phyloP scores from a whole-genome alignment of 2,113 vertebrate genomes.

The Fukomys damarensis region DNA sequence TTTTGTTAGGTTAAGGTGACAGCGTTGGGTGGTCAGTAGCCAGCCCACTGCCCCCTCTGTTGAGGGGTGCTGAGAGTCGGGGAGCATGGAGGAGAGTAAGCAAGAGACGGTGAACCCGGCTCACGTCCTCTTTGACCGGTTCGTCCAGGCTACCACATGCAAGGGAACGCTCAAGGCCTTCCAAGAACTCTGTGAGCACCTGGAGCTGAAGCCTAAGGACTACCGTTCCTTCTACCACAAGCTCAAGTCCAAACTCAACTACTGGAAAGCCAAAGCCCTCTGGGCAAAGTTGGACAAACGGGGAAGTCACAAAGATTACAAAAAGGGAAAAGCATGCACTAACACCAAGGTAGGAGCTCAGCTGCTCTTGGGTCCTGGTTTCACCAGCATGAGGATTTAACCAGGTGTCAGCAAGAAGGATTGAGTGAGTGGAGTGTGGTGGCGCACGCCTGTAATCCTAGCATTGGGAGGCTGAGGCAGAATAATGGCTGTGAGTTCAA shows the following conservation, averaged over 20 bases:
- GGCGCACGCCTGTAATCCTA: neutral
- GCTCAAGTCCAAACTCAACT: slow-evolving; percentile 98
- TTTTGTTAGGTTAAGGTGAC: slow-evolving; percentile 82
- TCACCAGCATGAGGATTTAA: neutral
- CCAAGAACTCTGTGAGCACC: slow-evolving; percentile 96
- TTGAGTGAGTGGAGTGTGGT: neutral
- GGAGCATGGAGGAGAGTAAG: slow-evolving; percentile 87
- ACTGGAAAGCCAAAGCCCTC: slow-evolving; percentile 99
- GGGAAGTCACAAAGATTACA: slow-evolving; percentile 97
- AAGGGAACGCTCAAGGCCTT: slow-evolving; percentile 98
- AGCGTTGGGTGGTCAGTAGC: slow-evolving; percentile 69
- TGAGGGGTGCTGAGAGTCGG: slow-evolving; percentile 61
- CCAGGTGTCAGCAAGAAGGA: neutral
- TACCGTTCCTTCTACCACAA: slow-evolving; percentile 97
- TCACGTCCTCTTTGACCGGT: slow-evolving; percentile 95
- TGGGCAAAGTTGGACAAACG: slow-evolving; percentile 98
- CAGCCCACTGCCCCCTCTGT: neutral
- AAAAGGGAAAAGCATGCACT: slow-evolving; percentile 95
- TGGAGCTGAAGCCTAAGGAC: slow-evolving; percentile 95
- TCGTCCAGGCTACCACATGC: slow-evolving; percentile 96
- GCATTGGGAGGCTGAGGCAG: neutral
- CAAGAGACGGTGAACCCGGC: slow-evolving; percentile 89
- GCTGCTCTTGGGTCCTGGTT: neutral
- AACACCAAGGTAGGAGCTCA: slow-evolving; percentile 92
- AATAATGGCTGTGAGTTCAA: neutral